Evolutionary conservation across 2,797 vertebrate genomes (phyloP), one percentile per base, ranked within the genome.

Genomic region (Kryptopterus vitreolus): DNA sequence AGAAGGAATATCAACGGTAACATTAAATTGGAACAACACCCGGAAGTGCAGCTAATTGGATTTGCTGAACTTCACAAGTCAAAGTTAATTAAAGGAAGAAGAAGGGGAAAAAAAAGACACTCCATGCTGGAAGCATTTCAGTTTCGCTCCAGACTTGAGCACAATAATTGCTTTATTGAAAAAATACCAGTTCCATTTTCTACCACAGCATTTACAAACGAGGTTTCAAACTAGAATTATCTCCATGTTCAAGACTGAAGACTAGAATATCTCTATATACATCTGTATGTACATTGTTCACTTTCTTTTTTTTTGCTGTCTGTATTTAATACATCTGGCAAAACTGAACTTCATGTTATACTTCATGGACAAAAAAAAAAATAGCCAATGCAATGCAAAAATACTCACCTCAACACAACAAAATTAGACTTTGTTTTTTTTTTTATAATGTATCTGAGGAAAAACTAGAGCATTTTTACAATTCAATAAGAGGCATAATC

Each of bases 111-210:
- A n/a, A n/a, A n/a, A n/a, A n/a, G n/a, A n/a, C n/a, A n/a, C n/a
- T 69, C 15, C 73, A 53, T 22, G 29, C 53, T n/a, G 9, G 33
- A 82, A 22, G 58, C 68, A 16, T 18, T 82, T 84, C 48, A 68
- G 69, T 80, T 84, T 77, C 59, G 87, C 86, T 83, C 86, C 50
- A 50, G 31, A 65, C 52, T 75, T 77, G 87, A 88, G 87, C 87
- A 83, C 82, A 86, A 79, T 73, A 86, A 86, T 82, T 85, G 80
- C 88, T 91, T 91, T 91, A 91, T 91, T 91, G 90, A 82, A 90
- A 91, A 91, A 91, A 91, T 91, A 91, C 89, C 89, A 78, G 85
- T 81, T 86, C 76, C 70, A 86, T 89, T 81, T 85, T 81, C 85
- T 85, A 89, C 83, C 89, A 89, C 89, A 88, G 87, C 87, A 87